These are phyloP conservation scores for Plotosus lineatus DNA, from an alignment of 2,113 vertebrate species.

Conservation along the genomic window DNA sequence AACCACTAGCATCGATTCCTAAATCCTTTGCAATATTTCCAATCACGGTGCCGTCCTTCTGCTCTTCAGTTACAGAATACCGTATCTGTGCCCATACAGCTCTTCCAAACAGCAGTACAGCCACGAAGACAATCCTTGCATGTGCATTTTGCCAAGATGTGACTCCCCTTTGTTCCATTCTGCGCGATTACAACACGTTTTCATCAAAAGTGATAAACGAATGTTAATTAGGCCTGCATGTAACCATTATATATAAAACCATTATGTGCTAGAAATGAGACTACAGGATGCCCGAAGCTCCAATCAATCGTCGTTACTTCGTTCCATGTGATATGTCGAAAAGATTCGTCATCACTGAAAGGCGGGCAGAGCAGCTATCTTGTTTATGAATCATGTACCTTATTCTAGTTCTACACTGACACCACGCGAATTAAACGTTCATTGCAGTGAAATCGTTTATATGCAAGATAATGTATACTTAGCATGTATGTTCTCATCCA, in stretches of 20 bases:
- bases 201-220: background rate
- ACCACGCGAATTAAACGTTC: conserved; percentile 32
- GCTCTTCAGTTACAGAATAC: conserved; percentile 65
- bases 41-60: conserved; percentile 52
- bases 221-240: background rate
- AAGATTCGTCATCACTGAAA: background rate
- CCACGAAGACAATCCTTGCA: conserved; percentile 18
- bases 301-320: background rate
- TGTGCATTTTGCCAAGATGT: background rate
- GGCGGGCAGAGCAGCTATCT: background rate
- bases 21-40: conserved; percentile 65
- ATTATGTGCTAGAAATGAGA: too few species aligned
- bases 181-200: background rate
- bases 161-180: conserved; percentile 65
- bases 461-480: background rate
- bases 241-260: background rate
- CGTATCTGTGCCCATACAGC: conserved; percentile 62
- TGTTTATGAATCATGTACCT: background rate
- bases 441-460: background rate
- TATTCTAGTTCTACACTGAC: conserved; percentile 48
- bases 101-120: conserved; percentile 55
- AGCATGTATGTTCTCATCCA: background rate
- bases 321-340: background rate
- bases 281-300: background rate
- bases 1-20: conserved; percentile 41